These are phyloP conservation scores for Cephalotes varians DNA, from an alignment of 2,888 invertebrate species.

Conservation along the genomic window DNA sequence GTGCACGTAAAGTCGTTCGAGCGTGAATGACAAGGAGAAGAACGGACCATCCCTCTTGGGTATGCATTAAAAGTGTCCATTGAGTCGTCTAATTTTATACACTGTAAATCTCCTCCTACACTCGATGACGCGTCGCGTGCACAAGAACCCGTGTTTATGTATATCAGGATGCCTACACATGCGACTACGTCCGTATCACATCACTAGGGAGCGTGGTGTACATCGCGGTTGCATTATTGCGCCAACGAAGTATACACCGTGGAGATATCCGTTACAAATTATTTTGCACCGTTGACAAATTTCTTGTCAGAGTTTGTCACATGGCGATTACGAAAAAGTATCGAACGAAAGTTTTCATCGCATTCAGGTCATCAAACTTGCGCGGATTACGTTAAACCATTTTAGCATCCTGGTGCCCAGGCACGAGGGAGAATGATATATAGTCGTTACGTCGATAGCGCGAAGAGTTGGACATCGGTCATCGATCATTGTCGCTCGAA, in stretches of 20 bases:
- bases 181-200: conserved; percentile 49
- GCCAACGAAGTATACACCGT: conserved; percentile 15
- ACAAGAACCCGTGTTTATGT: conserved; percentile 65
- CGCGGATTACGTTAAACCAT: conserved; percentile 68
- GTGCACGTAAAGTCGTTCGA: conserved; percentile 13
- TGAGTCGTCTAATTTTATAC: conserved; percentile 58
- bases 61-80: conserved; percentile 39
- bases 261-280: conserved; percentile 65
- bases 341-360: conserved; percentile 57
- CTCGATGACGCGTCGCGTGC: conserved; percentile 69
- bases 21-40: conserved; percentile 24
- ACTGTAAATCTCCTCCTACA: conserved; percentile 75
- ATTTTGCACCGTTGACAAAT: conserved; percentile 63
- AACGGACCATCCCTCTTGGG: conserved; percentile 3
- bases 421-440: conserved; percentile 62
- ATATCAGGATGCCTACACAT: conserved; percentile 68
- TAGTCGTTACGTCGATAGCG: conserved; percentile 63
- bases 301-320: conserved; percentile 62
- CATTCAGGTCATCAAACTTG: conserved; percentile 69
- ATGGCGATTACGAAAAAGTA: conserved; percentile 41
- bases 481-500: conserved; percentile 68
- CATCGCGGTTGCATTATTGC: conserved; percentile 46
- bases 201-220: background rate
- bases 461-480: conserved; percentile 46
- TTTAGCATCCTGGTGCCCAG: conserved; percentile 58